Base-by-base conservation (phyloP, 2,113 vertebrate genomes). In the Tinamus guttatus region DNA sequence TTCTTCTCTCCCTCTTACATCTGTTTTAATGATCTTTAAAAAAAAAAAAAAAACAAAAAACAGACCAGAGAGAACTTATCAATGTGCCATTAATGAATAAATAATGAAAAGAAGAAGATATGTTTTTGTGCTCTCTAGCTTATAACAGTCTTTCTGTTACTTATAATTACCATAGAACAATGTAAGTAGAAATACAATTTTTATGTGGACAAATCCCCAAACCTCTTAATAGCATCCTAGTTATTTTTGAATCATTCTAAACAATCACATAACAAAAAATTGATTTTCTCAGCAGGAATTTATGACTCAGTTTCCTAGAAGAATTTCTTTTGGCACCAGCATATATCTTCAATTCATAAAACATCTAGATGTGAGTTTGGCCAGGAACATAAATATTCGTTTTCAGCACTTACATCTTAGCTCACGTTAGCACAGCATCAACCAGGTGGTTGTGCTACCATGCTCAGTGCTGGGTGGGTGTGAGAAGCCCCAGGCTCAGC, bases 401-500 rank as follows among this genome's bases (percentile, higher is more conserved):
- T 92, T 75, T 56, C 12, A 90, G 73, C 12, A 71, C 6, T 13
- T 18, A 28, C 20, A 78, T 74, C 80, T 62, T 30, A 58, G 7
- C 2, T 49, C 36, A 7, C 16, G 2, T 38, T 88, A 62, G 36
- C 60, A 84, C 75, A 77, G 2, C 38, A 58, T 13, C 9, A 5
- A 2, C 70, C 30, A 24, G 21, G 8, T n/a, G 4, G 40, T 78
- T 59, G 18, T 67, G 36, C 20, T 20, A 2, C 45, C 67, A 56
- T 30, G 15, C 3, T 43, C 19, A 58, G 2, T 0, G 0, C 7
- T 49, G 28, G 11, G 7, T n/a, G 21, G 5, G 27, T 27, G 4
- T 43, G 56, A 79, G 32, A 51, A 40, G 11, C 5, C 41, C 34
- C n/a, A 74, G 2, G 2, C 24, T 18, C 75, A 68, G 5, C 7